Base-by-base conservation (phyloP, 2,113 vertebrate species). In the Ictalurus furcatus region DNA sequence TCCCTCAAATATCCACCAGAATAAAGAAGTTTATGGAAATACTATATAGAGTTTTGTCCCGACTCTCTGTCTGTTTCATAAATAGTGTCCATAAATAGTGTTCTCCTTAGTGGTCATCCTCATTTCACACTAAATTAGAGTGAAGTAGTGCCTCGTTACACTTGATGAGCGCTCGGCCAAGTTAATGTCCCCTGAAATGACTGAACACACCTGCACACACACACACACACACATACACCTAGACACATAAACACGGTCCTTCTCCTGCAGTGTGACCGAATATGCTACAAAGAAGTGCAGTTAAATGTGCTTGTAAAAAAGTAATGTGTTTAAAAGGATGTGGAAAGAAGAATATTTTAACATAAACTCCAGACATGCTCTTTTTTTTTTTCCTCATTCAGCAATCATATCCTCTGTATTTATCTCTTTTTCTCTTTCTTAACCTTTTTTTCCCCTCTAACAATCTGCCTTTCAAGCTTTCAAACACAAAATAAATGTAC, bases 101-200 rank as follows among this genome's bases (percentile, higher is more conserved):
- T 84, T 84, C 87, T 61, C 90, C 61, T 80, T 73, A 58, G 80
- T 88, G 84, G 90, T 80, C 85, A 87, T 78, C 85, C 85, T 84
- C 63, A 89, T 90, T 89, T 90, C 87, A 87, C 80, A 79, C 85
- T 87, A 84, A 89, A 87, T 89, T 89, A 87, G 58, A 84, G 69
- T 84, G 83, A 89, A 87, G 87, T 34, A 40, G 58, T 84, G 44
- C 71, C 78, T 86, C 44, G 12, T 86, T 88, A 63, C 78, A 87
- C 80, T 85, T 84, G 87, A 84, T 71, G 85, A 84, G 80, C 19
- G 34, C 34, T 90, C 73, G 76, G 87, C 61, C 63, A 71, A 82
- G 71, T 85, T 84, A 48, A 52, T 54, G 88, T 87, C 58, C 28
- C 59, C 44, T 87, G 28, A 87, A 89, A 87, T 23, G 85, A 48